These are phyloP conservation scores for Euborellia annulipes DNA, from an alignment of 1,140 invertebrate species.

Conservation along the genomic window DNA sequence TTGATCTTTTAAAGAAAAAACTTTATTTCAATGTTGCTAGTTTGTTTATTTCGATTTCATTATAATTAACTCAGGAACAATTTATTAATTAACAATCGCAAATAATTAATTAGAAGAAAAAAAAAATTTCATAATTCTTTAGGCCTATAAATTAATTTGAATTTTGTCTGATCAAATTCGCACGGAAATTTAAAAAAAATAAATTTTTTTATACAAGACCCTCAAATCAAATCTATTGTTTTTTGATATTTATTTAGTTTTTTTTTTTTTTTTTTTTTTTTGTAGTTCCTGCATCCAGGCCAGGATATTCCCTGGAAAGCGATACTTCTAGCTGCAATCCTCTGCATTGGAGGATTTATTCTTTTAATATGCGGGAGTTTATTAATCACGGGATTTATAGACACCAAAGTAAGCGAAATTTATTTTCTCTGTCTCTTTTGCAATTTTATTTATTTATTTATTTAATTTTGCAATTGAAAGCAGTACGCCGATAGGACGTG, in stretches of 20 bases:
- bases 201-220: constrained; percentile 15
- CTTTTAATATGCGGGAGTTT: constrained; percentile 58
- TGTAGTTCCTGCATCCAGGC: constrained; percentile 39
- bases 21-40: no score
- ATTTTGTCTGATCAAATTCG: neutral
- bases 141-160: neutral
- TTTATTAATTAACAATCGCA: no score
- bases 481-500: constrained; percentile 63
- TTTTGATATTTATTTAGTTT: neutral
- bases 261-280: constrained; percentile 18
- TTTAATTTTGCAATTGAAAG: no score
- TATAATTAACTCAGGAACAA: no score
- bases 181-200: no score
- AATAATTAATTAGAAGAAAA: no score
- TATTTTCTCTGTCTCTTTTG: no score
- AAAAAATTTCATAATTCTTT: no score
- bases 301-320: constrained; percentile 66
- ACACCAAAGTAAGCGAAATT: constrained; percentile 55
- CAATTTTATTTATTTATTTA: no score
- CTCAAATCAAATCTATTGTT: neutral
- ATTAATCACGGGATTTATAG: constrained; percentile 59
- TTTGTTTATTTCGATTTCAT: no score
- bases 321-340: constrained; percentile 51
- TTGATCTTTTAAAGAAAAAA: no score
- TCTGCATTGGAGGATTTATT: constrained; percentile 55